Conservation (phyloP, 2,888 invertebrate genomes). For the Drosophila putrida region DNA sequence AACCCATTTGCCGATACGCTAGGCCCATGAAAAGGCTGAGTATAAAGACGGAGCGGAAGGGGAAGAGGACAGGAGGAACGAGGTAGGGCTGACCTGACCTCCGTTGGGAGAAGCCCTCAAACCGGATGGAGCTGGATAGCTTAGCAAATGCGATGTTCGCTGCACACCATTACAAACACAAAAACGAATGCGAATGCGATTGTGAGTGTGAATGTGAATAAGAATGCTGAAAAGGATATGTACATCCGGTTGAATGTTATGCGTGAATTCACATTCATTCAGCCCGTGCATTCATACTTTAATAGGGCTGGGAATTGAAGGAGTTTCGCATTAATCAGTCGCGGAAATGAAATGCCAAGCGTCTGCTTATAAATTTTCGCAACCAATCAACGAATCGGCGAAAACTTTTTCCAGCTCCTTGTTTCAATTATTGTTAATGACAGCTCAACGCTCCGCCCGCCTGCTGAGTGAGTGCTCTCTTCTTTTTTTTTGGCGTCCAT, state of each 20-base stretch:
- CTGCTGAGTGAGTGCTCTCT: conserved; percentile 15
- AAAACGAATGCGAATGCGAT: conserved; percentile 2
- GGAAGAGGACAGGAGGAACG: not conserved
- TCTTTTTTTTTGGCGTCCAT: conserved; percentile 1
- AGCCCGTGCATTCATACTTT: conserved; percentile 61
- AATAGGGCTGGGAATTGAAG: conserved; percentile 56
- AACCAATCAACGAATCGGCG: conserved; percentile 44
- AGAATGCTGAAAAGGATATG: conserved; percentile 37
- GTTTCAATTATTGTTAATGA: conserved; percentile 73
- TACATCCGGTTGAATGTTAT: conserved; percentile 28
- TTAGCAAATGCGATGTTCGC: conserved; percentile 28
- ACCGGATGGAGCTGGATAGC: conserved; percentile 36
- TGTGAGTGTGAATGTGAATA: conserved; percentile 8
- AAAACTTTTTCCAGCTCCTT: conserved; percentile 44
- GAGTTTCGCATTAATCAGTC: conserved; percentile 61
- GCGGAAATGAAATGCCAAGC: conserved; percentile 41
- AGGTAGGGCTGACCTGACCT: conserved; percentile 32
- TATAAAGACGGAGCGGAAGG: not conserved
- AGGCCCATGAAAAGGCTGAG: conserved; percentile 49
- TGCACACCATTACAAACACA: conserved; percentile 2
- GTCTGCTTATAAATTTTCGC: conserved; percentile 47
- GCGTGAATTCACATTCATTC: conserved; percentile 50
- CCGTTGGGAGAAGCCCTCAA: conserved; percentile 31
- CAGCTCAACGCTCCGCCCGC: conserved; percentile 15
- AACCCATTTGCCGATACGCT: conserved; percentile 74